These are phyloP conservation scores for Sarcophaga peregrina DNA, from an alignment of 1,140 invertebrate species.

Conservation along the genomic window DNA sequence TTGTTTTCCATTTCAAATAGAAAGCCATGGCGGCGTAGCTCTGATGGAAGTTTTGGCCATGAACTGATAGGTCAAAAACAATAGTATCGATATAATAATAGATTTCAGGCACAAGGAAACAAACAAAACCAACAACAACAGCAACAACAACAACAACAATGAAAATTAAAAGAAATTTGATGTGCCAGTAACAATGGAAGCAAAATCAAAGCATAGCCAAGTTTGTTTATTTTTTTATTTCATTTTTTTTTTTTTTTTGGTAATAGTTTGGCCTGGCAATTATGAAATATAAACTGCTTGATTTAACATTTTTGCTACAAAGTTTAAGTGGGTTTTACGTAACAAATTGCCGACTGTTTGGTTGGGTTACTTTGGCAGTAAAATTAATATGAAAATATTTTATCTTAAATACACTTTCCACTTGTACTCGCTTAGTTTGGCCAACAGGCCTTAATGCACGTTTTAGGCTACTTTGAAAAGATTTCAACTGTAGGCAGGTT, in stretches of 20 bases:
- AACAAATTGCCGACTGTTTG: not conserved
- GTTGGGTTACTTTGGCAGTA: not conserved
- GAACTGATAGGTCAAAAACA: constrained; percentile 37
- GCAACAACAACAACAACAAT: not conserved
- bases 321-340: constrained; percentile 15
- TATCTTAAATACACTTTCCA: too few species aligned
- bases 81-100: constrained; percentile 13
- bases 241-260: too few species aligned
- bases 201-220: not conserved
- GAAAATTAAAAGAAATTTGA: constrained; percentile 3
- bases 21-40: not conserved
- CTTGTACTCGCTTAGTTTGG: too few species aligned
- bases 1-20: too few species aligned
- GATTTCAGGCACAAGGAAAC: not conserved
- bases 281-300: constrained; percentile 11
- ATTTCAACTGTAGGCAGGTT: too few species aligned
- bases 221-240: too few species aligned
- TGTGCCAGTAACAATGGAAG: not conserved
- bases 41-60: not conserved
- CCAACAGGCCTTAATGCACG: too few species aligned
- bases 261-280: not conserved
- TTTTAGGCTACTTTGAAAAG: too few species aligned
- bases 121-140: too few species aligned
- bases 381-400: too few species aligned
- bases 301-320: not conserved